A percentile compares a stretch with the other conserved stretches of the same genome.
Conservation (phyloP, 2,797 vertebrate genomes). For the Gouania willdenowi region DNA sequence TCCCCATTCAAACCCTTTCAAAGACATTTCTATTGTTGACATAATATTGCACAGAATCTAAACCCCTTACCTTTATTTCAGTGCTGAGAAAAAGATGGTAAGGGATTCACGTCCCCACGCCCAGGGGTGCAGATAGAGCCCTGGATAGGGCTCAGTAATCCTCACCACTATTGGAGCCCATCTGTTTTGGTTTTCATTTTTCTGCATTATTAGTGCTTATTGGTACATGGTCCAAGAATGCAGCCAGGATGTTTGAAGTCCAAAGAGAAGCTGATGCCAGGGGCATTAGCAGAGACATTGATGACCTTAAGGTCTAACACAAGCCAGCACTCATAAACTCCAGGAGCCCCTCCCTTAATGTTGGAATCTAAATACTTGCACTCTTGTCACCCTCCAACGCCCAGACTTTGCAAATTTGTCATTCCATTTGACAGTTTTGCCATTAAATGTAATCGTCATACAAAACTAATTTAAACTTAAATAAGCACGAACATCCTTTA, state of each 20-base stretch:
- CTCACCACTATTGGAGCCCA: slow-evolving; percentile 78
- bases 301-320: slow-evolving; percentile 81
- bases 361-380: slow-evolving; percentile 53
- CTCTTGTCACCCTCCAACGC: slow-evolving; percentile 14
- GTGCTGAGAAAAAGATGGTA: slow-evolving; percentile 59
- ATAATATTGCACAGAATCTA: slow-evolving; percentile 26
- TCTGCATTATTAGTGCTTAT: slow-evolving; percentile 85
- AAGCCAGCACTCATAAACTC: slow-evolving; percentile 70
- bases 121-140: slow-evolving; percentile 75
- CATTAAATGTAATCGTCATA: no score
- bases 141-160: slow-evolving; percentile 73
- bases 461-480: no score
- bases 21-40: no score
- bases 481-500: no score
- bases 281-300: slow-evolving; percentile 73
- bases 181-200: slow-evolving; percentile 87
- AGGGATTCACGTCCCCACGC: slow-evolving; percentile 64
- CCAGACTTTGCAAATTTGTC: slow-evolving; percentile 19
- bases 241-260: slow-evolving; percentile 81
- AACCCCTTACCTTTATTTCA: slow-evolving; percentile 32
- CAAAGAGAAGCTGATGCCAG: slow-evolving; percentile 73
- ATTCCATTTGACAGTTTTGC: slow-evolving; percentile 19
- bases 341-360: slow-evolving; percentile 62
- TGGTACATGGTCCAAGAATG: slow-evolving; percentile 84
- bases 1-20: slow-evolving; percentile 25